Evolutionary conservation across 2,888 invertebrate genomes (phyloP).

Genomic region (Bombyx huttoni): DNA sequence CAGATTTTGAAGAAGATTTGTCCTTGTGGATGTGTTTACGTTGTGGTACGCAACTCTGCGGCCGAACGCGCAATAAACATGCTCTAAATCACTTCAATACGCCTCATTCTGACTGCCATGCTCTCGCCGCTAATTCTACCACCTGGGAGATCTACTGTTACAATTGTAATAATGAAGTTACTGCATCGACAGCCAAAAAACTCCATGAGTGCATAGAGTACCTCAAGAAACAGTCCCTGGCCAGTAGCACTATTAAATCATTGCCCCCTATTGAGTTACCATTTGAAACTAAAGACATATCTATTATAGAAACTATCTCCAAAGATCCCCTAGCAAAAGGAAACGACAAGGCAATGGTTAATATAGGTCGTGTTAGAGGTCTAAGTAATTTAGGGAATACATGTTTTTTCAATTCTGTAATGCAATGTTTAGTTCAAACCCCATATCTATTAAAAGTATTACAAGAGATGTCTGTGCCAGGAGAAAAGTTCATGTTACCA

Average conservation of each 20-base stretch:
- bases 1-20: slow-evolving; percentile 63
- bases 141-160: slow-evolving; percentile 86
- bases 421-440: slow-evolving; percentile 93
- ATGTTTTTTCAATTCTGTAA: slow-evolving; percentile 96
- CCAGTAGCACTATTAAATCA: slow-evolving; percentile 28
- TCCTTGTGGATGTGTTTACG: slow-evolving; percentile 85
- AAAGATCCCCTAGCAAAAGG: slow-evolving; percentile 30
- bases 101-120: slow-evolving; percentile 83
- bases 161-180: slow-evolving; percentile 80
- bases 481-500: slow-evolving; percentile 79
- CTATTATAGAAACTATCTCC: slow-evolving; percentile 29
- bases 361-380: slow-evolving; percentile 79
- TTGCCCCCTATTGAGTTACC: slow-evolving; percentile 48
- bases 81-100: slow-evolving; percentile 81
- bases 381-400: slow-evolving; percentile 94
- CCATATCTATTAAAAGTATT: slow-evolving; percentile 81
- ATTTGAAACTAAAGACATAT: slow-evolving; percentile 30
- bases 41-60: slow-evolving; percentile 85
- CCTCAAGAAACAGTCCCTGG: slow-evolving; percentile 72
- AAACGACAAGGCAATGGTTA: slow-evolving; percentile 44
- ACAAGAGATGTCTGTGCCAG: slow-evolving; percentile 77
- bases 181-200: slow-evolving; percentile 74
- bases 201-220: slow-evolving; percentile 82
- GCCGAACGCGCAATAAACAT: slow-evolving; percentile 77
- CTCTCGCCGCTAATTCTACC: slow-evolving; percentile 79